Percentiles rank a stretch among this genome's conserved stretches.
Evolutionary conservation across 1,140 invertebrate species (phyloP).

Genomic region (Galleria mellonella): DNA sequence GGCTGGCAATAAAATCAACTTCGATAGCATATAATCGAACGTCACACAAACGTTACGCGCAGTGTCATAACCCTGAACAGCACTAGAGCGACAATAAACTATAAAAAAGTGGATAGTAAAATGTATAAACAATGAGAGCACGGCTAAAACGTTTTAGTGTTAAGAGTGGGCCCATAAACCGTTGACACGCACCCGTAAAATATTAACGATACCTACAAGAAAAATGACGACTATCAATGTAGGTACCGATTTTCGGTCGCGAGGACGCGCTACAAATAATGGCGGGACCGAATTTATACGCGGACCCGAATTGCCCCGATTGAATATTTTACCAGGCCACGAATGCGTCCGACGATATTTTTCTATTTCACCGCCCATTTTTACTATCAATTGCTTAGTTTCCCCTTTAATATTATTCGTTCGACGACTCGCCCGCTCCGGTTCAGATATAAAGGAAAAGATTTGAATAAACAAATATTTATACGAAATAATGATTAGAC

Average conservation of each 20-base stretch:
- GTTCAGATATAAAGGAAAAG: slow-evolving; percentile 6
- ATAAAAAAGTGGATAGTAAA: slow-evolving; percentile 67
- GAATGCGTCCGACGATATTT: slow-evolving; percentile 66
- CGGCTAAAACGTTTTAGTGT: slow-evolving; percentile 70
- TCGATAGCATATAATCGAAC: slow-evolving; percentile 43
- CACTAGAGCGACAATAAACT: slow-evolving; percentile 55
- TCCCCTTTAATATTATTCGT: slow-evolving; percentile 64
- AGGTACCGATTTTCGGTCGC: slow-evolving; percentile 64
- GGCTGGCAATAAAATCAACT: slow-evolving; percentile 46
- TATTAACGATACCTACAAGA: slow-evolving; percentile 70
- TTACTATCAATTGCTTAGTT: slow-evolving; percentile 71
- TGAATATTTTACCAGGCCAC: slow-evolving; percentile 71
- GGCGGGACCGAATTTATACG: slow-evolving; percentile 64
- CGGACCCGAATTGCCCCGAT: slow-evolving; percentile 67
- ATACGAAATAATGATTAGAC: no score
- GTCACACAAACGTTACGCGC: slow-evolving; percentile 35
- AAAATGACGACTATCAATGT: slow-evolving; percentile 70
- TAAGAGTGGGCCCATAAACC: slow-evolving; percentile 69
- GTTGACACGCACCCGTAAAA: slow-evolving; percentile 69
- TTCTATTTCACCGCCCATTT: slow-evolving; percentile 66
- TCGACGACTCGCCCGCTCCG: slow-evolving; percentile 17
- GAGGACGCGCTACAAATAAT: slow-evolving; percentile 67
- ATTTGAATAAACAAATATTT: slow-evolving; percentile 6
- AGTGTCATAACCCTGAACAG: slow-evolving; percentile 44
- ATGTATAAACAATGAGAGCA: slow-evolving; percentile 70